Base-by-base conservation (phyloP, 1,140 invertebrate species). In the Drusus annulatus region DNA sequence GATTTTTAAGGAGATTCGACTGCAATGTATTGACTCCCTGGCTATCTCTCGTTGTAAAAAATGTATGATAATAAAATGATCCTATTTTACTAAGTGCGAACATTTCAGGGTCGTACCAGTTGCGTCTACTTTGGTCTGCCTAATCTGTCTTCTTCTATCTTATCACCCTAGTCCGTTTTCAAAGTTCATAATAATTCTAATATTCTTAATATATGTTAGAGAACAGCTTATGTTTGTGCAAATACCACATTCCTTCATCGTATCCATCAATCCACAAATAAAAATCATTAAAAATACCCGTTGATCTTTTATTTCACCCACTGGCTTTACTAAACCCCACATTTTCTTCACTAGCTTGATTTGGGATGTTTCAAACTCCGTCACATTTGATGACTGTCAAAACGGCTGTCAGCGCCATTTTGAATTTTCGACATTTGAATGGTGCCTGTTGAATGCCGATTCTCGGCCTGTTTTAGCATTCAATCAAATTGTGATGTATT, bases 191-290 rank as follows among this genome's bases (percentile, higher is more conserved):
- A 36, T 7, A 36, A 36, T 36, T 36, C 31, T 36, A 36, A 50
- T 71, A 23, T 23, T 36, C 8, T 7, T 36, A 36, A 50, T 71
- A 23, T 23, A 71, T 52, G 50, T 71, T 71, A 71, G 68, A 71
- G 17, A 51, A 21, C 50, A 71, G 68, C 68, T 71, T 71, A 50
- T 23, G 16, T 69, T 71, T 71, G 68, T 71, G 68, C 68, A 50
- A 19, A 71, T 28, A 28, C 45, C 68, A 71, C 68, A 69, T 71
- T 50, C 36, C 36, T 71, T 71, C 36, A 68, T 71, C 68, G 68
- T 71, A 51, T 19, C 68, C 36, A 71, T 71, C 68, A 51, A 71
- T 50, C 50, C 68, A 71, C 68, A 21, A 71, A 71, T 71, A 51
- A 71, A 52, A 71, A 21, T 16, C 23, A 68, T 68, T 19, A 71